Evolutionary conservation across 2,888 invertebrate genomes (phyloP), one percentile per base, ranked within the genome.

Genomic region (Acanthococcus lagerstroemiae): DNA sequence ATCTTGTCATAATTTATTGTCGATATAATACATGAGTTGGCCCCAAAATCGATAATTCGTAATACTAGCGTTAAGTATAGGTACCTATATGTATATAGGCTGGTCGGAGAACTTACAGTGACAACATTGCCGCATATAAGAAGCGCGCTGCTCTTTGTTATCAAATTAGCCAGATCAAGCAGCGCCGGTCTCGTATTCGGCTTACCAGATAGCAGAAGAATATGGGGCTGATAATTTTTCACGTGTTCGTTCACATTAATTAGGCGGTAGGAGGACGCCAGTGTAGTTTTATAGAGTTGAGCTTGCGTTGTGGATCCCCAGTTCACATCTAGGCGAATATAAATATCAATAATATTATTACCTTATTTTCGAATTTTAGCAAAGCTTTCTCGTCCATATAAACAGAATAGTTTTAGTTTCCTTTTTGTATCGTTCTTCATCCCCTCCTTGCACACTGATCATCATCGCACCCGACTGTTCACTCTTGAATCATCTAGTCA

Each of bases 261-360:
- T 69, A 99, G 79, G 72, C 92, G 90, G 71, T 94, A 88, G 0
- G 95, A 90, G 0, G 92, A 86, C 67, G 86, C 83, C 50, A 99
- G 78, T 0, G 97, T 96, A 68, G 85, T 88, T 74, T 90, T 93
- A 77, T 97, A 99, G 0, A 89, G 91, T 78, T 97, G 96, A 6
- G 96, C 96, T 76, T 96, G 95, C 0, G 95, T 94, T 2, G 94
- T 94, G 0, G 95, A 94, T 3, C 97, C 97, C 97, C 97, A 97
- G 78, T 99, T 97, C 1, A 96, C 95, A 75, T 95, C 93, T 89
- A n/a, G n/a, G n/a, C 19, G 74, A 22, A 66, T 65, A 21, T 21
- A 46, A 57, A 19, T 5, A 21, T 26, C 12, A 54, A 17, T 12
- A 21, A 54, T 22, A 21, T 54, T 24, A 17, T 9, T 21, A 12